A percentile compares a stretch with the other conserved stretches of the same genome.
Evolutionary conservation across 2,113 vertebrate genomes (phyloP).

Genomic region (Nycticebus coucang): DNA sequence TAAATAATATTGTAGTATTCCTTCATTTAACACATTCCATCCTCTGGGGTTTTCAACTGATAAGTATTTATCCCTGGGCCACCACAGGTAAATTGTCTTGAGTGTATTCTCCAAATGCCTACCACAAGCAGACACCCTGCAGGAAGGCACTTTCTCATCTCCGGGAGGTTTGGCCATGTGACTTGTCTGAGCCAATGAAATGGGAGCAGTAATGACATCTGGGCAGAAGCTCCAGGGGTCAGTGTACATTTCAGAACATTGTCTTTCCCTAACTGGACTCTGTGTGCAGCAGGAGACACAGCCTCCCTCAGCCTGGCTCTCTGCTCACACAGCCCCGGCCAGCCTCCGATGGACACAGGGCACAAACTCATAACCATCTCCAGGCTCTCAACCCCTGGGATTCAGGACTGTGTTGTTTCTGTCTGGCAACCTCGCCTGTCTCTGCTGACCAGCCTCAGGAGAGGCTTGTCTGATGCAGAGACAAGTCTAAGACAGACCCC

Average conservation of each 20-base stretch:
- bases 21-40: neutral
- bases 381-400: neutral
- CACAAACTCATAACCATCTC: neutral
- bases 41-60: neutral
- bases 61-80: neutral
- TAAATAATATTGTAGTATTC: too few relatives aligned
- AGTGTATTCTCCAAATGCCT: neutral
- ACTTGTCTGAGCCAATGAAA: neutral
- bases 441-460: neutral
- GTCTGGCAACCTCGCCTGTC: neutral
- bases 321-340: neutral
- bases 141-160: neutral
- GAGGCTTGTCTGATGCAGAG: neutral
- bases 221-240: neutral
- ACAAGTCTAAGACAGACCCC: neutral
- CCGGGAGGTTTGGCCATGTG: neutral
- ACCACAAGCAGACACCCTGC: neutral
- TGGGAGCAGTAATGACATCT: neutral
- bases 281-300: neutral
- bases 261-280: neutral
- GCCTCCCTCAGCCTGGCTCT: neutral
- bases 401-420: neutral
- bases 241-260: neutral
- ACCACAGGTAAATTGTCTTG: neutral
- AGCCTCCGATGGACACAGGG: too few relatives aligned